Base-by-base conservation (phyloP, 2,888 invertebrate genomes). In the Bellardia pandia region DNA sequence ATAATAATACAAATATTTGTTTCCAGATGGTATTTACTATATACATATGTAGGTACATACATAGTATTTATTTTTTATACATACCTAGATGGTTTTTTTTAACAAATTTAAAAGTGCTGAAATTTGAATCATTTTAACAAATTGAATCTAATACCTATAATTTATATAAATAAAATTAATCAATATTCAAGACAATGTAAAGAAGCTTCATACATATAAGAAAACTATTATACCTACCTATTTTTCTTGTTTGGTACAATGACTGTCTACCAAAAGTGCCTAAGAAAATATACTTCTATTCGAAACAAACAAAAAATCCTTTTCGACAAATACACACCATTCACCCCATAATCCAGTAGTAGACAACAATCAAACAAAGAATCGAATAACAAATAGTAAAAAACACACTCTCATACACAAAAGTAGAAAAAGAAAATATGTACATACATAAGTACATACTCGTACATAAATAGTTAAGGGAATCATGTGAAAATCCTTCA, bases 401-500 rank as follows among this genome's bases (percentile, higher is more conserved):
- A 82, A 9, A 60, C 53, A 48, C 53, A 58, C 78, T 11, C 45
- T 11, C 30, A 80, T 13, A 42, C 14, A 62, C 16, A 74, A 40
- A 60, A 60, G 48, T 30, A 51, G 68, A 48, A 53, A 78, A 78
- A 23, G 33, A 53, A 77, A 85, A 42, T 23, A 23, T 23, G 23
- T 11, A 13, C 45, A 45, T 45, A 45, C 13, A 2, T 45, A 45
- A 3, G 9, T 45, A 45, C 13, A 13, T 45, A 45, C 2, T 81
- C 72, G 42, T 7, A 42, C 13, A 13, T 45, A 45, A 11, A 85
- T 76, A 82, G 80, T 82, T 88, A 76, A 71, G 75, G 85, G 77
- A 86, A 86, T 85, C 85, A 80, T 80, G 81, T 81, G 69, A 82
- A 85, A 85, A 85, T 85, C 81, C 77, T 80, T 74, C 78, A 88